A percentile compares a stretch with the other conserved stretches of the same genome.
Conservation (phyloP, 2,113 vertebrate genomes). For the Alectura lathami region DNA sequence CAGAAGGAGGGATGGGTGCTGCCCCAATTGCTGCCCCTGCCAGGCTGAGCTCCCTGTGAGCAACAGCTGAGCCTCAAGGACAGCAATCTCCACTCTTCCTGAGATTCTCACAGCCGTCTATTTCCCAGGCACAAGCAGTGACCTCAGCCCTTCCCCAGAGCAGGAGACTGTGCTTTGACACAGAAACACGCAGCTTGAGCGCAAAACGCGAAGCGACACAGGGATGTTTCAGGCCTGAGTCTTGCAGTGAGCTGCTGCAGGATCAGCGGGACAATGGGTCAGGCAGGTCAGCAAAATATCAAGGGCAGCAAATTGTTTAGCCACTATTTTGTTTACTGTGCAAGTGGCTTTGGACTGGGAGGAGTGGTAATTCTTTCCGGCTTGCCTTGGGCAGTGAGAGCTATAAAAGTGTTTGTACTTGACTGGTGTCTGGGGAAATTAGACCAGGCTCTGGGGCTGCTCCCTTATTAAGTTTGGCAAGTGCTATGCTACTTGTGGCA, state of each 20-base stretch:
- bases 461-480: neutral
- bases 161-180: neutral
- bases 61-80: neutral
- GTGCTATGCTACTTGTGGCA: neutral
- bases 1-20: neutral
- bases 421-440: neutral
- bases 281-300: neutral
- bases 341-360: constrained; percentile 7
- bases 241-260: neutral
- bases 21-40: neutral
- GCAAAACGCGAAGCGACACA: rapidly evolving
- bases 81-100: neutral
- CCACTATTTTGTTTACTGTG: constrained; percentile 21
- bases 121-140: neutral
- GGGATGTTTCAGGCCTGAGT: neutral
- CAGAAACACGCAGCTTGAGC: neutral
- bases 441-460: neutral
- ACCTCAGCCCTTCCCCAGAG: neutral
- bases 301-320: constrained; percentile 46
- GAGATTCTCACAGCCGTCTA: rapidly evolving
- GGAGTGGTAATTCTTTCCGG: neutral
- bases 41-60: neutral
- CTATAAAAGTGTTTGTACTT: neutral
- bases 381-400: constrained; percentile 19
- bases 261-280: neutral